Evolutionary conservation across 1,140 invertebrate species (phyloP).

Genomic region (Rhyacophila brunnea): DNA sequence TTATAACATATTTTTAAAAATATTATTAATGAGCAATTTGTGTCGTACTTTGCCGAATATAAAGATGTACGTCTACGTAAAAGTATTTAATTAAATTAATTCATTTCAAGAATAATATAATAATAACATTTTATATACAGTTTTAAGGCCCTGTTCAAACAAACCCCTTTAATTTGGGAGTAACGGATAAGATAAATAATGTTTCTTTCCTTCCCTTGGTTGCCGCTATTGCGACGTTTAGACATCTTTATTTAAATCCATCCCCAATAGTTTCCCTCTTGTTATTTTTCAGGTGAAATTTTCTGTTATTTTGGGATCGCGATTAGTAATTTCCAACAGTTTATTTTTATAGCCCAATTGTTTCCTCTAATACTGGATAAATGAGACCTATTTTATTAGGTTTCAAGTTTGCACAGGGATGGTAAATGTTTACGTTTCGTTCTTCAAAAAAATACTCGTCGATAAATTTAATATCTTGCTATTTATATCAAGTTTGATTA

Average conservation of each 20-base stretch:
- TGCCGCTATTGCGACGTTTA: conserved; percentile 10
- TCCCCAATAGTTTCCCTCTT: neutral
- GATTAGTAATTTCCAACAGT: neutral
- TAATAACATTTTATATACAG: conserved; percentile 11
- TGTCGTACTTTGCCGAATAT: too few species aligned
- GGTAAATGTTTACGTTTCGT: too few species aligned
- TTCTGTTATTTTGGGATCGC: neutral
- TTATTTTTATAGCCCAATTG: neutral
- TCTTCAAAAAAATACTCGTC: too few species aligned
- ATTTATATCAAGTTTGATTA: too few species aligned
- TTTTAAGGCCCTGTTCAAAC: neutral
- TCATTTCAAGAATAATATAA: conserved; percentile 4
- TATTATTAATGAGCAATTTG: too few species aligned
- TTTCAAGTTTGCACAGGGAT: too few species aligned
- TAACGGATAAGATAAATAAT: conserved; percentile 28
- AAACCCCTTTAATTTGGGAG: conserved; percentile 11
- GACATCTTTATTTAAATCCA: conserved; percentile 27
- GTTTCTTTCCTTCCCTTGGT: conserved; percentile 23
- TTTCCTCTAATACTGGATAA: neutral
- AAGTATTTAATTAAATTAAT: too few species aligned
- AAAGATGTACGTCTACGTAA: too few species aligned
- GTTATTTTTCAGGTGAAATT: neutral
- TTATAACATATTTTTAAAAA: too few species aligned
- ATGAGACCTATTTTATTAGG: neutral
- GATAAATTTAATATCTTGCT: too few species aligned